A percentile compares a stretch with the other conserved stretches of the same genome.
phyloP scores from a whole-genome alignment of 2,888 invertebrate species.

The Cheiracanthium punctorium region DNA sequence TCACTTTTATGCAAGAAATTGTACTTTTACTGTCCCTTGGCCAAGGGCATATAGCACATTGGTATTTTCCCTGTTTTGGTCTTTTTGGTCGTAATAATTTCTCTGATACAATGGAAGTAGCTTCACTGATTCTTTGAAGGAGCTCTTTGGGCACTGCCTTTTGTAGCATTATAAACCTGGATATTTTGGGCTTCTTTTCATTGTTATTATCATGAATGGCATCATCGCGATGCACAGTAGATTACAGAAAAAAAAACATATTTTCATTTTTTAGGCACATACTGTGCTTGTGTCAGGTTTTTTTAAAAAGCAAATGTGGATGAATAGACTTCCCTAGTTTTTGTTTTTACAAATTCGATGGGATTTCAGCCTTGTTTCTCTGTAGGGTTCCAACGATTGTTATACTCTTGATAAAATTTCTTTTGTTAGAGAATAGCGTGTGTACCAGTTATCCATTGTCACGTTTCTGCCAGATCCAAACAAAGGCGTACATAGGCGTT shows the following conservation, averaged over 20 bases:
- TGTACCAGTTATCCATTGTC: too few species aligned
- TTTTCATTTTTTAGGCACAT: background rate
- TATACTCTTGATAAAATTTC: too few species aligned
- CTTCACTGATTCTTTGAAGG: background rate
- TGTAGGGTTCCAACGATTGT: too few species aligned
- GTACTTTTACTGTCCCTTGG: background rate
- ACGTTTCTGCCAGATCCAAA: constrained; percentile 8
- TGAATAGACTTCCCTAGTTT: too few species aligned
- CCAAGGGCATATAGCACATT: background rate
- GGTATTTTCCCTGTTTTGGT: background rate
- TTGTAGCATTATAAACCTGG: too few species aligned
- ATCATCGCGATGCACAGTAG: background rate
- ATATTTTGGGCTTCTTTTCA: background rate
- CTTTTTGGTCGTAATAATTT: background rate
- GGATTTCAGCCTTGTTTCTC: too few species aligned
- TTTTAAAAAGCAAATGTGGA: too few species aligned
- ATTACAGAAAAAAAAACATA: background rate
- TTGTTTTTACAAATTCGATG: too few species aligned
- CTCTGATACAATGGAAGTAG: background rate
- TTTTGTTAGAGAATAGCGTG: too few species aligned
- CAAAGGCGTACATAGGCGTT: constrained; percentile 13
- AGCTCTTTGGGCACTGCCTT: background rate
- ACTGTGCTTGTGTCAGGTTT: constrained; percentile 6
- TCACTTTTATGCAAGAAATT: background rate
- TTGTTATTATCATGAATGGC: too few species aligned